A percentile compares a stretch with the other conserved stretches of the same genome.
Conservation (phyloP, 1,140 invertebrate species). For the Nilaparvata lugens region DNA sequence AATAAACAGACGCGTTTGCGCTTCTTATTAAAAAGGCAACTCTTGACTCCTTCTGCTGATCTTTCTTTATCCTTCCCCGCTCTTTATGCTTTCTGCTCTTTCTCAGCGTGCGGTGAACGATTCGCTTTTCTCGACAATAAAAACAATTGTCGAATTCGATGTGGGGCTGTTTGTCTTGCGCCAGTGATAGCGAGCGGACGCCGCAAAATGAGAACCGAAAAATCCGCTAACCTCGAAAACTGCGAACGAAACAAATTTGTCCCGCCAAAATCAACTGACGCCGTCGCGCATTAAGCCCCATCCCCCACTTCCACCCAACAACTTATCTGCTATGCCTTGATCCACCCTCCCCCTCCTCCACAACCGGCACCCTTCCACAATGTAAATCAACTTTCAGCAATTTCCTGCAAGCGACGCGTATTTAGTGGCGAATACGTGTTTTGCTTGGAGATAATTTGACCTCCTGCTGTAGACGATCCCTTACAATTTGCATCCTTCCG, state of each 20-base stretch:
- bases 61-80: neutral
- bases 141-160: neutral
- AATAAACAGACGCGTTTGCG: slow-evolving; percentile 7
- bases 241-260: neutral
- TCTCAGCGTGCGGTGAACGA: neutral
- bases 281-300: neutral
- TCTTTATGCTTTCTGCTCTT: slow-evolving; percentile 1
- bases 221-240: neutral
- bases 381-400: slow-evolving; percentile 2
- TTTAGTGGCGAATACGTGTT: no score
- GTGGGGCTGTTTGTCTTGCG: neutral
- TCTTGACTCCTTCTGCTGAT: no score
- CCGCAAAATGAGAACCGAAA: neutral
- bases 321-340: no score
- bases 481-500: no score
- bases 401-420: neutral
- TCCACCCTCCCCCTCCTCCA: no score
- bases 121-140: slow-evolving; percentile 1
- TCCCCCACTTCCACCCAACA: neutral
- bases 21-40: slow-evolving; percentile 6
- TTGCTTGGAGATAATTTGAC: no score
- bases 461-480: no score
- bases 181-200: neutral
- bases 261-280: neutral
- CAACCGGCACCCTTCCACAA: neutral